Evolutionary conservation across 2,797 vertebrate genomes (phyloP).

Genomic region (Phrynocephalus vlangalii): DNA sequence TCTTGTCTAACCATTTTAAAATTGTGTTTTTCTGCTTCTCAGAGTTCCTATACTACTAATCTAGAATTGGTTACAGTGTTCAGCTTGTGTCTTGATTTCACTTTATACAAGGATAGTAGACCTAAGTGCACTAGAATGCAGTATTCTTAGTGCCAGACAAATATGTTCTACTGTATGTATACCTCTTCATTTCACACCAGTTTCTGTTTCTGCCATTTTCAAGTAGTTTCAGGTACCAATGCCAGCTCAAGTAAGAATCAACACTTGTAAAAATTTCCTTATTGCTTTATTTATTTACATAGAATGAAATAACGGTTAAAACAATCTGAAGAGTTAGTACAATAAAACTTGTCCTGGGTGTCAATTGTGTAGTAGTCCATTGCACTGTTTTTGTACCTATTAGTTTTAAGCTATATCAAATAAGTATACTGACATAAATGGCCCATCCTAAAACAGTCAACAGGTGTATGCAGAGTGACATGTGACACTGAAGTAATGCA

Average conservation of each 20-base stretch:
- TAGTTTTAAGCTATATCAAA: background rate
- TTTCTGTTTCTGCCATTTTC: constrained; percentile 7
- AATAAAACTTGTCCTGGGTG: background rate
- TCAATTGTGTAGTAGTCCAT: background rate
- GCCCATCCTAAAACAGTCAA: background rate
- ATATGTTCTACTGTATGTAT: background rate
- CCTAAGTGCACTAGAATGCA: background rate
- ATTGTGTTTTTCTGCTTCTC: background rate
- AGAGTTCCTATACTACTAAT: background rate
- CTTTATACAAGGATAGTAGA: background rate
- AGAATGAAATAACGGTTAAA: background rate
- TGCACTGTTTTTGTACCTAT: background rate
- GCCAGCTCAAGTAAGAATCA: background rate
- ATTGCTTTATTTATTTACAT: background rate
- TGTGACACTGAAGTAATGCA: background rate
- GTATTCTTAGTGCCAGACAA: background rate
- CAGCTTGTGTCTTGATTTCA: background rate
- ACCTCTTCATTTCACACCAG: background rate
- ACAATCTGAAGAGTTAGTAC: background rate
- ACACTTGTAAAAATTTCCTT: background rate
- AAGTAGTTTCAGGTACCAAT: background rate
- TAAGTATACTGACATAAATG: background rate
- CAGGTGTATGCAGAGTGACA: background rate
- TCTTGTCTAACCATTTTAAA: background rate
- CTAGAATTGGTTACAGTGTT: background rate